These are phyloP conservation scores for Danaus plexippus DNA, from an alignment of 1,140 invertebrate genomes.

Conservation along the genomic window DNA sequence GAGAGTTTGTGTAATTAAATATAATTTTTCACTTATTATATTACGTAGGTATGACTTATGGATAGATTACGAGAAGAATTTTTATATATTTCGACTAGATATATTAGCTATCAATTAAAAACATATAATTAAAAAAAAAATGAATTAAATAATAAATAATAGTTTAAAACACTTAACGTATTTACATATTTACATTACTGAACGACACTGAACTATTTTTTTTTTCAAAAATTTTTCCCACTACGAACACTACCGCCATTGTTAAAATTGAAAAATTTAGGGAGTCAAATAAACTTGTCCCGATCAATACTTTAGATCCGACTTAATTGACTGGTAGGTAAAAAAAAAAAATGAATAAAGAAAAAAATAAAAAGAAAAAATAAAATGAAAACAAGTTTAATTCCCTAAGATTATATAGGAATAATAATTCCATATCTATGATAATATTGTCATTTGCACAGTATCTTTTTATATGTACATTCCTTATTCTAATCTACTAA, in stretches of 20 bases:
- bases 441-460: constrained; percentile 53
- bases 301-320: constrained; percentile 7
- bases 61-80: no score
- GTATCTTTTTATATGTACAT: constrained; percentile 30
- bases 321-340: constrained; percentile 61
- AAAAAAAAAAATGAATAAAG: constrained; percentile 33
- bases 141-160: neutral
- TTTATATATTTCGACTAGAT: no score
- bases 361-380: constrained; percentile 46
- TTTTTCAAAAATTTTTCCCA: constrained; percentile 4
- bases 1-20: no score
- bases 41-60: no score
- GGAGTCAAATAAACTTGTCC: constrained; percentile 50
- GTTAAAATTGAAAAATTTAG: constrained; percentile 67
- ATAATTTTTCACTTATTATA: no score
- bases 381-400: constrained; percentile 29
- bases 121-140: neutral
- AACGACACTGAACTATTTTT: constrained; percentile 17
- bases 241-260: constrained; percentile 33
- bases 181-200: constrained; percentile 28
- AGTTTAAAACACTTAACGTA: neutral
- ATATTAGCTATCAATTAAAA: no score
- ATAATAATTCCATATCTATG: constrained; percentile 13
- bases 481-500: constrained; percentile 13
- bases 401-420: constrained; percentile 12